phyloP scores from a whole-genome alignment of 2,888 invertebrate genomes.

The Caenorhabditis sp. region DNA sequence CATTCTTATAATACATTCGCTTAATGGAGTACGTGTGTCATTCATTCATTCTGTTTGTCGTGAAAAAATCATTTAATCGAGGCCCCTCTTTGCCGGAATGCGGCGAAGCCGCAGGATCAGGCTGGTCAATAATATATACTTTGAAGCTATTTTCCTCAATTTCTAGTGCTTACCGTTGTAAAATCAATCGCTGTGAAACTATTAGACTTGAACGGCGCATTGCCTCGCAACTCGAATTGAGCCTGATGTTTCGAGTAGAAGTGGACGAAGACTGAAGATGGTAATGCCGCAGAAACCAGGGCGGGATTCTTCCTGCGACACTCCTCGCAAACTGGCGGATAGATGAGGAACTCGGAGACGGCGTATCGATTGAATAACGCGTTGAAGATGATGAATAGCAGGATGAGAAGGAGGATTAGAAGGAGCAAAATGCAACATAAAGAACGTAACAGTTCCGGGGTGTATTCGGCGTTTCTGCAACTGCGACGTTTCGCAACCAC shows the following conservation, averaged over 20 bases:
- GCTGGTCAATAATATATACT: no score
- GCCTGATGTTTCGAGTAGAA: constrained; percentile 74
- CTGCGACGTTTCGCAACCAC: no score
- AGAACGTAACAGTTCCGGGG: constrained; percentile 71
- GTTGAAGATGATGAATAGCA: constrained; percentile 76
- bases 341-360: constrained; percentile 77
- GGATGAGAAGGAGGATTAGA: constrained; percentile 76
- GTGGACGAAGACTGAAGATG: constrained; percentile 73
- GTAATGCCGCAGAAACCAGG: constrained; percentile 69
- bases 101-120: no score
- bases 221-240: constrained; percentile 80
- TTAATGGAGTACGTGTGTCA: no score
- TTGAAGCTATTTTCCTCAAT: no score
- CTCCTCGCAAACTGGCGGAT: constrained; percentile 82
- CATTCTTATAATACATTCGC: no score
- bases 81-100: no score
- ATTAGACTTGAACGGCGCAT: constrained; percentile 81
- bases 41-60: no score
- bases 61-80: no score
- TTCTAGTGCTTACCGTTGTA: constrained; percentile 72
- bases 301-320: constrained; percentile 79
- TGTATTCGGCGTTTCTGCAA: constrained; percentile 73
- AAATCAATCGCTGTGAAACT: constrained; percentile 82
- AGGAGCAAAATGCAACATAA: constrained; percentile 77
- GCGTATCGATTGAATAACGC: constrained; percentile 77